phyloP scores from a whole-genome alignment of 2,888 invertebrate genomes.

The Hedychridium roseum region DNA sequence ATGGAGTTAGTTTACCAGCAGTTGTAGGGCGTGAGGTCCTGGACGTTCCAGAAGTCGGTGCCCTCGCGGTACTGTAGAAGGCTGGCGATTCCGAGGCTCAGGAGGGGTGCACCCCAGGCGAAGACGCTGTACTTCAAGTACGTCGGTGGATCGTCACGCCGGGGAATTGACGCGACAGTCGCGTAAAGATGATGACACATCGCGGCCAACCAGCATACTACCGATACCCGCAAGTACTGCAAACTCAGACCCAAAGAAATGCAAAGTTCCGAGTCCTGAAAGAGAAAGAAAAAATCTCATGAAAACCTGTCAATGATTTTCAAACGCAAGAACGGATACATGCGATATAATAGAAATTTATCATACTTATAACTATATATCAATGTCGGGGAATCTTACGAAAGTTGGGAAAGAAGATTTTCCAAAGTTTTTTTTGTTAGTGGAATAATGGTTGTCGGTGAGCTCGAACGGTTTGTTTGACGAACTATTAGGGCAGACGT shows the following conservation, averaged over 20 bases:
- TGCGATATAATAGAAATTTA: too few species aligned
- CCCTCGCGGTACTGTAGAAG: constrained; percentile 67
- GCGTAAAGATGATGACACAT: constrained; percentile 73
- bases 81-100: constrained; percentile 67
- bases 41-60: constrained; percentile 64
- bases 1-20: constrained; percentile 65
- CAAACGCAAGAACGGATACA: too few species aligned
- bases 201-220: constrained; percentile 74
- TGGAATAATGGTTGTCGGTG: too few species aligned
- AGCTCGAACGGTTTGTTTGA: too few species aligned
- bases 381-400: too few species aligned
- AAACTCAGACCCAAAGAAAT: constrained; percentile 70
- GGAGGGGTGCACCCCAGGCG: constrained; percentile 72
- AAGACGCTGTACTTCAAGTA: constrained; percentile 69
- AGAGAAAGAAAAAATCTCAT: constrained; percentile 12
- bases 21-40: constrained; percentile 65
- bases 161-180: constrained; percentile 57
- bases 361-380: too few species aligned
- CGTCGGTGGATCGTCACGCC: constrained; percentile 58
- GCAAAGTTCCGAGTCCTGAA: constrained; percentile 71
- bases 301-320: constrained; percentile 1
- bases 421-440: too few species aligned
- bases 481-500: too few species aligned
- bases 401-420: too few species aligned
- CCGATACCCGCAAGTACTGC: constrained; percentile 72